Percentiles rank a stretch among this genome's conserved stretches.
Evolutionary conservation across 2,888 invertebrate genomes (phyloP).

Genomic region (Thereva unica): DNA sequence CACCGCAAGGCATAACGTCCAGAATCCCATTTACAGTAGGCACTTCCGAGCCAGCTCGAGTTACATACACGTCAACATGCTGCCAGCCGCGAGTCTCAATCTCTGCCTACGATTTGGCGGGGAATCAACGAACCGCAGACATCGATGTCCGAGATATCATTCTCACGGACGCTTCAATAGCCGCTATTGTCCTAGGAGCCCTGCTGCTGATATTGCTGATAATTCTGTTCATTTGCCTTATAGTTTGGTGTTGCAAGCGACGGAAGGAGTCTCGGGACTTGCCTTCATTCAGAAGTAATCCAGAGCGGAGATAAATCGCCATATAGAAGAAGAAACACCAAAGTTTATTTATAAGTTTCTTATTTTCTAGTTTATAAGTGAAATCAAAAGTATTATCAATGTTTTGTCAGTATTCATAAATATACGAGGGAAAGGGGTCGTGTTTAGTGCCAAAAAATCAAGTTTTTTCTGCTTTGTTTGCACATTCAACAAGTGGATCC

Average conservation of each 20-base stretch:
- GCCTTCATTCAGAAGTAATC: conserved; percentile 61
- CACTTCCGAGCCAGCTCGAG: conserved; percentile 66
- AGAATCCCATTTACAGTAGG: conserved; percentile 69
- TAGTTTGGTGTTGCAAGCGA: conserved; percentile 66
- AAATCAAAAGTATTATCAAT: neutral
- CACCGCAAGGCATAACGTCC: conserved; percentile 66
- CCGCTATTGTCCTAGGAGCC: conserved; percentile 71
- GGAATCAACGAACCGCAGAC: conserved; percentile 67
- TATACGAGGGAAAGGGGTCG: too few relatives aligned
- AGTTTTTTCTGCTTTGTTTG: too few relatives aligned
- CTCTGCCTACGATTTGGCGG: conserved; percentile 69
- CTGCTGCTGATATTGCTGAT: conserved; percentile 68
- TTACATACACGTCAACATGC: conserved; percentile 73
- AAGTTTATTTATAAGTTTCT: neutral
- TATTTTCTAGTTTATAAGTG: conserved; percentile 17
- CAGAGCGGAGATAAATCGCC: conserved; percentile 35
- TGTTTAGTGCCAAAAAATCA: too few relatives aligned
- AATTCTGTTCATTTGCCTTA: conserved; percentile 61
- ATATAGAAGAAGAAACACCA: neutral
- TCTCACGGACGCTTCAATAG: conserved; percentile 62
- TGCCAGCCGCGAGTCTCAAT: conserved; percentile 71
- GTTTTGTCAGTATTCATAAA: too few relatives aligned
- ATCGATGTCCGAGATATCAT: conserved; percentile 64
- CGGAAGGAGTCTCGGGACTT: conserved; percentile 64
- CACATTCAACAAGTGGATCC: too few relatives aligned